Evolutionary conservation across 2,797 vertebrate species (phyloP).

Genomic region (Gobio occitaniae): DNA sequence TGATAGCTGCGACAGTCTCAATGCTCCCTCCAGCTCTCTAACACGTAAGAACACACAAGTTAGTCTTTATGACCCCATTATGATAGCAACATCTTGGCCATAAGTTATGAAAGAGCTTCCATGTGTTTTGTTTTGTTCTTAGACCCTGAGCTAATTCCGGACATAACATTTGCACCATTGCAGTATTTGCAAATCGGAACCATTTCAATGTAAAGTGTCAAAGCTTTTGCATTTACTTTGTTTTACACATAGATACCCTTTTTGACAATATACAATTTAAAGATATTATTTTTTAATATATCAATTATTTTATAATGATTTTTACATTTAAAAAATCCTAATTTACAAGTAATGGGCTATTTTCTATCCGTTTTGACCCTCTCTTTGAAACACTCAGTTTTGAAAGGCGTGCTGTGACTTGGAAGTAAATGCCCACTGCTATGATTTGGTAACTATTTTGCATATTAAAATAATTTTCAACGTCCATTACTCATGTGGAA

Average conservation of each 20-base stretch:
- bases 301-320: background rate
- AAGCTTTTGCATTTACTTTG: background rate
- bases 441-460: background rate
- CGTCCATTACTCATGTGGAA: too few relatives aligned
- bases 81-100: background rate
- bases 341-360: background rate
- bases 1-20: constrained; percentile 96
- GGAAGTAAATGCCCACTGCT: background rate
- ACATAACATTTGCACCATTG: background rate
- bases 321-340: background rate
- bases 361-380: background rate
- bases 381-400: background rate
- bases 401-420: background rate
- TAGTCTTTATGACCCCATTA: background rate
- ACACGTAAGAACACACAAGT: constrained; percentile 82
- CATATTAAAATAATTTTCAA: background rate
- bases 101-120: background rate
- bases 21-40: constrained; percentile 85
- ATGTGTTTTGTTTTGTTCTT: background rate
- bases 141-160: background rate
- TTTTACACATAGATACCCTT: background rate
- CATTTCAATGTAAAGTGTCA: background rate
- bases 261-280: background rate
- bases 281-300: background rate
- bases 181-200: background rate